Base-by-base conservation (phyloP, 1,140 invertebrate genomes). In the Aphidius gifuensis region DNA sequence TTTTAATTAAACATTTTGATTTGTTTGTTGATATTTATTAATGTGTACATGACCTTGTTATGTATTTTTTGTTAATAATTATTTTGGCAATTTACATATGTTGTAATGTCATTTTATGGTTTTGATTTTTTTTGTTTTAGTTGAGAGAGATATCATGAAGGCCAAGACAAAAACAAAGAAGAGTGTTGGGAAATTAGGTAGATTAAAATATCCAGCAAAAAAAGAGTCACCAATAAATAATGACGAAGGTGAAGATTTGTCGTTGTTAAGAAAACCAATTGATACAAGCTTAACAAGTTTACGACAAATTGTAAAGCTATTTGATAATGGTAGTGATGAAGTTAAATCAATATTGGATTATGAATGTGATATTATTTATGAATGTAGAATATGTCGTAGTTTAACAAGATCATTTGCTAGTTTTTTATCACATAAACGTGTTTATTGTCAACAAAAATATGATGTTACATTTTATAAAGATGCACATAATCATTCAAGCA, bases 321-420 rank as follows among this genome's bases (percentile, higher is more conserved):
- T 73, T 47, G 69, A 74, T 23, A 69, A 56, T 45, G 70, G 70
- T 8, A 77, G 67, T 42, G 64, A 71, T 60, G 80, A 92, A 88
- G 82, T 93, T 16, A 85, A 87, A 66, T 79, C 85, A 51, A 74
- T 92, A 46, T 78, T 95, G 6, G 78, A 85, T 11, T 84, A 89
- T 72, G 91, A 94, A 82, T 93, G 91, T 82, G 89, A 92, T 73
- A 74, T 93, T 49, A 85, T 95, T 67, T 90, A 91, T 72, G 92
- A 95, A 76, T 95, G 92, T 75, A 88, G 88, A 75, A 84, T 91
- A 39, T 95, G 92, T 74, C 81, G 86, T n/a, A 92, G 87, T 74
- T 82, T 95, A 68, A 94, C 93, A 76, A 84, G 92, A 69, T 91
- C 89, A 71, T 79, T 94, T 61, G 85, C 87, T 1, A 93, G 94